Base-by-base conservation (phyloP, 2,888 invertebrate species). In the Xanthorhoe designata region DNA sequence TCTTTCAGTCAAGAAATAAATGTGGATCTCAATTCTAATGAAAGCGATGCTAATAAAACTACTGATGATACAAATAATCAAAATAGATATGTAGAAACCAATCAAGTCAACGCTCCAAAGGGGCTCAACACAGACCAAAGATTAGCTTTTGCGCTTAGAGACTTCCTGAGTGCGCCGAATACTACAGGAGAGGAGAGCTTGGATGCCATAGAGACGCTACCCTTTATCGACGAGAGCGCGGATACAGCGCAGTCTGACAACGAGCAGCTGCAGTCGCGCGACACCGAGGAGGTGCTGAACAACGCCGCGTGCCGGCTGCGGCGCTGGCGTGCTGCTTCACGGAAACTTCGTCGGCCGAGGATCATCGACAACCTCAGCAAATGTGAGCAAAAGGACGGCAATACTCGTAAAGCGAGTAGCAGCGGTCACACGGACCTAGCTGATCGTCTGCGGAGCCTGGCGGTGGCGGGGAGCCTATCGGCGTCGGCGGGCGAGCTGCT, bases 251-350 rank as follows among this genome's bases (percentile, higher is more conserved):
- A 84, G 75, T 90, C 90, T 32, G 91, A 89, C 49, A 91, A 85
- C 54, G 92, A 92, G 64, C 85, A 79, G 42, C 76, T 78, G 54
- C 82, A 76, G 56, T 75, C 71, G 58, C 86, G 84, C 13, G 92
- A 88, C 32, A 87, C 92, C 0, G 89, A 90, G 9, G 91, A 90
- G 68, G 87, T 89, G 66, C 75, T 89, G 47, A 91, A 89, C 76
- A 93, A 90, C 72, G 92, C 91, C 1, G 94, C 91, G 42, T 91
- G 94, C 72, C 88, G 94, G 61, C 82, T 94, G 77, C 88, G 92
- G 70, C 82, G 93, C 54, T 93, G 94, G 87, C 91, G 94, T 45
- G 94, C 94, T 53, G 90, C 94, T 2, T 91, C 94, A 15, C 85
- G 94, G 54, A 92, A 94, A 75, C 84, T 94, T 42, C 89, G 92